Evolutionary conservation across 2,797 vertebrate genomes (phyloP), one percentile per base, ranked within the genome.

Genomic region (Remorina albescens): DNA sequence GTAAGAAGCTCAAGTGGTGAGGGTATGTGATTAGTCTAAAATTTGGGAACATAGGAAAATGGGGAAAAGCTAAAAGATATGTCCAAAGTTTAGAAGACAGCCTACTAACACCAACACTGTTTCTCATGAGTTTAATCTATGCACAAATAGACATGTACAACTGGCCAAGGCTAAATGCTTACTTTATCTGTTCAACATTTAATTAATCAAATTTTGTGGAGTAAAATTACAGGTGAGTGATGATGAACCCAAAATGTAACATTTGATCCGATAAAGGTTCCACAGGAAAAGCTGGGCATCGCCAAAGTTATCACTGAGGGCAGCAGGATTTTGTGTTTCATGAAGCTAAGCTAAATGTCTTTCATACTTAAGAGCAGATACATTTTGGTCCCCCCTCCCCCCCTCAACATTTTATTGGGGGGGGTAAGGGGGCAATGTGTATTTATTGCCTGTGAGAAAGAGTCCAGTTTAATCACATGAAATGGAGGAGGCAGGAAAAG

Each of bases 1-100:
- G 23, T 57, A 26, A 59, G 39, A n/a, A 37, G 32, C 49, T 30
- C 2, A 55, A 71, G 56, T 55, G 13, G 1, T 16, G 30, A 74
- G 71, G 60, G 57, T 74, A 54, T 81, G 73, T 73, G 54, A 64
- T 63, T 67, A 56, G n/a, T 73, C 61, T 78, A 56, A 73, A 70
- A 25, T 62, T 47, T 44, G 5, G 30, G 66, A 65, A 30, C 32
- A 28, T 25, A 28, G n/a, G n/a, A n/a, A n/a, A n/a, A n/a, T n/a
- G n/a, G 59, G 58, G 21, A 54, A 53, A 51, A 39, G 56, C 34
- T 5, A 28, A 16, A 18, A 49, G 25, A 26, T 74, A 61, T n/a
- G 36, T 55, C 28, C 37, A 62, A 11, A 71, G 34, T 74, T 54
- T 37, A 65, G 49, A 73, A 74, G 47, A 32, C 58, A 50, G 3